phyloP scores from a whole-genome alignment of 2,888 invertebrate species.

The Cephonodes hylas region DNA sequence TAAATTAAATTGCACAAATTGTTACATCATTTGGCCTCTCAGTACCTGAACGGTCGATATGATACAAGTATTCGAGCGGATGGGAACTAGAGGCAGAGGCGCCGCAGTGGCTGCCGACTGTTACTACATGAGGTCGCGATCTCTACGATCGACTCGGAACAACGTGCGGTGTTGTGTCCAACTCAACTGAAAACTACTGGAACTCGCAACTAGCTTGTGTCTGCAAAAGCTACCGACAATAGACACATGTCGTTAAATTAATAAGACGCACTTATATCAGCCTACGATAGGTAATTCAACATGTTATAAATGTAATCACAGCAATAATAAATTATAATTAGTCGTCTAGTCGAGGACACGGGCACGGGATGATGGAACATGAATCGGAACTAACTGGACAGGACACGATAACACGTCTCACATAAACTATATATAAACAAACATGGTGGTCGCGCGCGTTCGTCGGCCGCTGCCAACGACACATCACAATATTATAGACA shows the following conservation, averaged over 20 bases:
- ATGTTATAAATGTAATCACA: constrained; percentile 76
- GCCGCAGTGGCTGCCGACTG: background rate
- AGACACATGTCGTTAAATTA: constrained; percentile 10
- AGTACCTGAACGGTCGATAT: constrained; percentile 1
- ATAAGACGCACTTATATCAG: constrained; percentile 30
- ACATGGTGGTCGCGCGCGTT: constrained; percentile 47
- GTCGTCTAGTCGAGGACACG: constrained; percentile 36
- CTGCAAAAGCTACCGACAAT: constrained; percentile 5
- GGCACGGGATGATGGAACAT: constrained; percentile 57
- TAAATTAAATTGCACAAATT: constrained; percentile 15
- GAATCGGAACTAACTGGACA: constrained; percentile 64
- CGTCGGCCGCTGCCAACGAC: constrained; percentile 41
- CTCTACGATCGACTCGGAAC: background rate
- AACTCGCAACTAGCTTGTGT: background rate
- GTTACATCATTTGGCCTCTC: constrained; percentile 13
- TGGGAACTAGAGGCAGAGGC: background rate
- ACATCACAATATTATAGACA: constrained; percentile 48
- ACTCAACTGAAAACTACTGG: constrained; percentile 1
- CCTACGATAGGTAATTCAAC: constrained; percentile 29
- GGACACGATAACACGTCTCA: constrained; percentile 67
- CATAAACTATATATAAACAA: constrained; percentile 69
- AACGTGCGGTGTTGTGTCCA: constrained; percentile 2
- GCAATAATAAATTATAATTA: constrained; percentile 73
- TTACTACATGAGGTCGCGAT: background rate
- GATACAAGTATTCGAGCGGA: constrained; percentile 6